Conservation (phyloP, 2,888 invertebrate species). For the Fragum sueziense region DNA sequence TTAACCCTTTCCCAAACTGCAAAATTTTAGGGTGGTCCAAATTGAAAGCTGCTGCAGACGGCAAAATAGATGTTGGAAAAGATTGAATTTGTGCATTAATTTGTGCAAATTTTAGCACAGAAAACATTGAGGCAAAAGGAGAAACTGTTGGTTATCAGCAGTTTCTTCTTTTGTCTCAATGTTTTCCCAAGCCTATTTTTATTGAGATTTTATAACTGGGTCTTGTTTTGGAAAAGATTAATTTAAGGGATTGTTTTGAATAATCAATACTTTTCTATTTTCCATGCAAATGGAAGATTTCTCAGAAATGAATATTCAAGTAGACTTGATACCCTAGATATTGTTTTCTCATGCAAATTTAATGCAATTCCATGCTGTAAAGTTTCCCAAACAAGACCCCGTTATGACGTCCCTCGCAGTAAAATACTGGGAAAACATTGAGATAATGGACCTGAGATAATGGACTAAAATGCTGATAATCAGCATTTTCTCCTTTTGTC, state of each 20-base stretch:
- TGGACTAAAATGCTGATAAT: neutral
- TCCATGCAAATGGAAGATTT: neutral
- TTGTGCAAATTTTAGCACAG: no score
- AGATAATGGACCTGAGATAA: no score
- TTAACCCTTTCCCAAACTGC: neutral
- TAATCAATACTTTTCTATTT: neutral
- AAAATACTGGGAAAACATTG: no score
- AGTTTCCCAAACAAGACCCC: no score
- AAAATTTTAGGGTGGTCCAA: neutral
- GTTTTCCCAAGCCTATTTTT: no score
- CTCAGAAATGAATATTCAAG: neutral
- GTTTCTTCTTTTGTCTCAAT: no score
- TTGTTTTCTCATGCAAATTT: neutral
- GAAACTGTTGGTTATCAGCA: no score
- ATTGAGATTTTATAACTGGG: no score
- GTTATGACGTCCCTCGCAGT: no score
- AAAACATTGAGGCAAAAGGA: no score
- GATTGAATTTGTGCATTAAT: no score
- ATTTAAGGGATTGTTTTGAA: neutral
- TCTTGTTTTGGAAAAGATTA: no score
- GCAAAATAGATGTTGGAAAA: neutral
- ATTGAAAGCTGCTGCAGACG: neutral
- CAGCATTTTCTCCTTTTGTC: constrained; percentile 9
- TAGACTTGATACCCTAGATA: neutral
- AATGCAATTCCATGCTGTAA: neutral